phyloP scores from a whole-genome alignment of 2,113 vertebrate genomes.

The Desmodus rotundus region DNA sequence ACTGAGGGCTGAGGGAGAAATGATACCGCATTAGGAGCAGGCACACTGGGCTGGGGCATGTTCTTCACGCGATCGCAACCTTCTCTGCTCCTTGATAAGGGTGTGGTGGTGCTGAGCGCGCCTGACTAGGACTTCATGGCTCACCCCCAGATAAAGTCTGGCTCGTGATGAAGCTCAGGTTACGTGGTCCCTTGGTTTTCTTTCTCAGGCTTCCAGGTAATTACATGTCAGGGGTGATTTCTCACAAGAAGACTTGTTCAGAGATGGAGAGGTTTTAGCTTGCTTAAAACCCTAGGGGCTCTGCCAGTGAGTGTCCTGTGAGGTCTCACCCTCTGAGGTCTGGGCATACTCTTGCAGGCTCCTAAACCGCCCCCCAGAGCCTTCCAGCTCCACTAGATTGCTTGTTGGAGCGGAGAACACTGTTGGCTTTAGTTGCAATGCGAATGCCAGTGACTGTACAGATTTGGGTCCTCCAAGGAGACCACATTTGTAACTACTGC shows the following conservation, averaged over 20 bases:
- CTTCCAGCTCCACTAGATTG: background rate
- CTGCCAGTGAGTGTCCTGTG: background rate
- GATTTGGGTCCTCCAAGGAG: background rate
- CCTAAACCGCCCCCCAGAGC: background rate
- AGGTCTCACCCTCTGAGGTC: background rate
- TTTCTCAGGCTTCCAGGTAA: background rate
- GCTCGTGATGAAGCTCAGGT: background rate
- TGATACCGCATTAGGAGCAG: background rate
- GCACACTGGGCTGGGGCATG: no score
- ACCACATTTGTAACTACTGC: background rate
- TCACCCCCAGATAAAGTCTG: background rate
- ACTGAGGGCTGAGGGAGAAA: background rate
- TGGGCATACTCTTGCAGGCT: background rate
- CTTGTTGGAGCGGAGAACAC: background rate
- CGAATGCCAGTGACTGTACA: background rate
- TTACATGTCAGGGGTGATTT: background rate
- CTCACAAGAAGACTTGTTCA: background rate
- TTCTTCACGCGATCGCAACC: background rate
- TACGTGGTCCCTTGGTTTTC: background rate
- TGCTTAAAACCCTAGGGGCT: background rate
- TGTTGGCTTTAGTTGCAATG: background rate
- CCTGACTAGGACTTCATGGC: background rate
- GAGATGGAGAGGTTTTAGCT: background rate
- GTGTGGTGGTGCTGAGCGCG: background rate
- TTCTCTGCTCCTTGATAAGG: background rate